Evolutionary conservation across 35 echinoderm and acorn worm species (phyloP).

Genomic region (Amphiura filiformis): DNA sequence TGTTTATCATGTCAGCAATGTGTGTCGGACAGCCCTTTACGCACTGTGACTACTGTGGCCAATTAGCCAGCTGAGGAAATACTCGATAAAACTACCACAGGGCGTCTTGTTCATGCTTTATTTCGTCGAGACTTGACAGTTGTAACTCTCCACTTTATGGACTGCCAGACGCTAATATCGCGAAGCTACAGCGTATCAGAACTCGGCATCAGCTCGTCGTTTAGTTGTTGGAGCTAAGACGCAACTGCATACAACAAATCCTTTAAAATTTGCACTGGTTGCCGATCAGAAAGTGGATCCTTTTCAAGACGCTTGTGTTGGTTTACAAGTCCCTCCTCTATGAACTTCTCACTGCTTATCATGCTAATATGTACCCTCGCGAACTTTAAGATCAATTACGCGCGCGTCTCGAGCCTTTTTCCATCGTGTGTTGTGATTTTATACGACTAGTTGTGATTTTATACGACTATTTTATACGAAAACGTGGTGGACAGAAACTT

Average conservation of each 20-base stretch:
- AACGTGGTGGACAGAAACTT: no score
- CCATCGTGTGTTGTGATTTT: no score
- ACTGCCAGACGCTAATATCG: slow-evolving; percentile 4
- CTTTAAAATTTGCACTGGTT: slow-evolving; percentile 23
- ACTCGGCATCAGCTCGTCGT: neutral
- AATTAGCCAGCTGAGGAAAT: neutral
- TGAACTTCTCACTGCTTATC: no score
- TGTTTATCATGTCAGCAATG: neutral
- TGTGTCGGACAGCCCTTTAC: neutral
- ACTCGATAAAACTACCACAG: neutral
- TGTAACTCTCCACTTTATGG: slow-evolving; percentile 45
- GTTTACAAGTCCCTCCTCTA: no score
- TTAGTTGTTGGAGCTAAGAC: neutral
- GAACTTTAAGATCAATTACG: no score
- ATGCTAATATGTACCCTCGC: no score
- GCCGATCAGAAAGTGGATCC: neutral
- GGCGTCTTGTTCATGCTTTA: slow-evolving; percentile 5
- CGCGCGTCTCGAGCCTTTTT: no score
- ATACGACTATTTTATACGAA: no score
- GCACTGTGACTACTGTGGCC: neutral
- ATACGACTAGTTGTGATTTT: no score
- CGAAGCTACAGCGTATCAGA: slow-evolving; percentile 41
- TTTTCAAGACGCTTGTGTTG: slow-evolving; percentile 5
- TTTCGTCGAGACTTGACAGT: slow-evolving; percentile 41
- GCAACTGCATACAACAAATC: neutral